These are phyloP conservation scores for Abramis brama DNA, from an alignment of 2,113 vertebrate species.

Conservation along the genomic window DNA sequence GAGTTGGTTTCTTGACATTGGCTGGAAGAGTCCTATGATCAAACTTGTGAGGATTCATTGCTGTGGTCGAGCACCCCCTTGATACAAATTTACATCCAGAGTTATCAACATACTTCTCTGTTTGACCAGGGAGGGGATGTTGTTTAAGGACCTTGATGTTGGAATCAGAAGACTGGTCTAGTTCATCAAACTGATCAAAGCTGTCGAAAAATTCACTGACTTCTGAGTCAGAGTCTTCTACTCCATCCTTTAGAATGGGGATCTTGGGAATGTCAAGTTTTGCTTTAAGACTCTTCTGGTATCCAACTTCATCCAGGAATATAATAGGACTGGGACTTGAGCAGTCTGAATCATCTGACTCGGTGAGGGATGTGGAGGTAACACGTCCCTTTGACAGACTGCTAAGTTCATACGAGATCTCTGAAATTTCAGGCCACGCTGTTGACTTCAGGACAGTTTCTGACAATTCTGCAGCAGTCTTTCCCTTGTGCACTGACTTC, in stretches of 20 bases:
- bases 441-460: slow-evolving; percentile 81
- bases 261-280: slow-evolving; percentile 95
- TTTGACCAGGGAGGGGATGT: slow-evolving; percentile 69
- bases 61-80: slow-evolving; percentile 70
- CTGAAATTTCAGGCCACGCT: slow-evolving; percentile 76
- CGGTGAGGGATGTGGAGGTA: slow-evolving; percentile 79
- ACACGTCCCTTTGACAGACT: slow-evolving; percentile 71
- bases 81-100: slow-evolving; percentile 70
- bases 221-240: slow-evolving; percentile 98
- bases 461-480: slow-evolving; percentile 72
- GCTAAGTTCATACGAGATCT: slow-evolving; percentile 83
- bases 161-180: slow-evolving; percentile 82
- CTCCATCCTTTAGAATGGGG: slow-evolving; percentile 87
- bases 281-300: slow-evolving; percentile 94
- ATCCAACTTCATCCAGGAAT: slow-evolving; percentile 97
- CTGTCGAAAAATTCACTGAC: slow-evolving; percentile 99
- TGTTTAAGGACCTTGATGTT: slow-evolving; percentile 67
- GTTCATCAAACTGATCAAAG: slow-evolving; percentile 95
- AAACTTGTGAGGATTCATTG: slow-evolving; percentile 94
- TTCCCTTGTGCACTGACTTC: slow-evolving; percentile 74
- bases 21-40: slow-evolving; percentile 89
- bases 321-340: slow-evolving; percentile 98
- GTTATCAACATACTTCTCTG: slow-evolving; percentile 72
- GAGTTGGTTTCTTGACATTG: slow-evolving; percentile 92
- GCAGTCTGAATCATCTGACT: slow-evolving; percentile 93